Evolutionary conservation across 2,888 invertebrate genomes (phyloP).

Genomic region (Anthrax anthrax): DNA sequence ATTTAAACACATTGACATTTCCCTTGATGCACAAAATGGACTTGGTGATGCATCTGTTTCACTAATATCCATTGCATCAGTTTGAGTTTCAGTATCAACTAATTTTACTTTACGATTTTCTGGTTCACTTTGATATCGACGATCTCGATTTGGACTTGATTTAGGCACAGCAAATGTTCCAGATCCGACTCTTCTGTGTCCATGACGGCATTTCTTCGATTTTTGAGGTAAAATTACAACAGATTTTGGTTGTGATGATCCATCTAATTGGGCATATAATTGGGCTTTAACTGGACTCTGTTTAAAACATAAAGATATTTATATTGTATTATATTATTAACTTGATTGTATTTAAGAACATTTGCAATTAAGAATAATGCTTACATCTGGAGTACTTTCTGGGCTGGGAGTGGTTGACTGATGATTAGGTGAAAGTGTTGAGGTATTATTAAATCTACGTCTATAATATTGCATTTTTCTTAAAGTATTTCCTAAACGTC

Average conservation of each 20-base stretch:
- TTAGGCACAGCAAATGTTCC: constrained; percentile 38
- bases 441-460: constrained; percentile 22
- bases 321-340: background rate
- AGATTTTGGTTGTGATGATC: constrained; percentile 40
- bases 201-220: constrained; percentile 33
- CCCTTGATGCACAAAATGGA: constrained; percentile 28
- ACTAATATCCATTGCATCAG: constrained; percentile 47
- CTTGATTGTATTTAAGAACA: background rate
- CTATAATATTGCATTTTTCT: constrained; percentile 33
- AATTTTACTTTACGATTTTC: constrained; percentile 35
- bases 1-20: constrained; percentile 20
- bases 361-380: background rate
- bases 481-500: constrained; percentile 28
- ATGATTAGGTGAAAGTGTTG: constrained; percentile 20
- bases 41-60: constrained; percentile 44
- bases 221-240: constrained; percentile 33
- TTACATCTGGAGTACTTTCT: constrained; percentile 34
- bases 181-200: constrained; percentile 45
- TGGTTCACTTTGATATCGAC: constrained; percentile 36
- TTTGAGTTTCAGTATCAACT: constrained; percentile 51
- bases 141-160: constrained; percentile 39
- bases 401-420: constrained; percentile 35
- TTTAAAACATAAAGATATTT: no score
- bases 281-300: constrained; percentile 43
- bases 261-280: constrained; percentile 43